Evolutionary conservation across 2,888 invertebrate genomes (phyloP).

Genomic region (Chorisops tibialis): DNA sequence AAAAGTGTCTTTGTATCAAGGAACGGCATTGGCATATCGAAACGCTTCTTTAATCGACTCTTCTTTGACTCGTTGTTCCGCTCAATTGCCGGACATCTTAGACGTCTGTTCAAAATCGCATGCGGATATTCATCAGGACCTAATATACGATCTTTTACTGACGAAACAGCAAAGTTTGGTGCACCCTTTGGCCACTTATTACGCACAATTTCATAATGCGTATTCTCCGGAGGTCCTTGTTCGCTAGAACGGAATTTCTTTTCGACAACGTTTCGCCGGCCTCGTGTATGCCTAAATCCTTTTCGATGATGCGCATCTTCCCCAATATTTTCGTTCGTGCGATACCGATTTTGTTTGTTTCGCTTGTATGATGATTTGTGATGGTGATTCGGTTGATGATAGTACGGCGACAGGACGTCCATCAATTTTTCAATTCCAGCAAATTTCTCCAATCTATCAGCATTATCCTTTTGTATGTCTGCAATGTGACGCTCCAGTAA

Average conservation of each 20-base stretch:
- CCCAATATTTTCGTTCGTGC: neutral
- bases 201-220: neutral
- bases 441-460: conserved; percentile 21
- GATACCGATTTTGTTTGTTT: neutral
- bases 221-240: neutral
- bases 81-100: neutral
- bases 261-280: neutral
- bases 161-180: neutral
- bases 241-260: neutral
- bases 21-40: neutral
- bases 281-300: no score
- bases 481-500: conserved; percentile 3
- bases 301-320: no score
- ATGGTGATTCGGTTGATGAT: neutral
- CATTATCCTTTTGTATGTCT: conserved; percentile 7
- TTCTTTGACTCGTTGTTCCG: neutral
- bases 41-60: conserved; percentile 2
- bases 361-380: neutral
- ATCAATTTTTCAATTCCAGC: conserved; percentile 28
- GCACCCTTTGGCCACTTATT: neutral
- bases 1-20: conserved; percentile 16
- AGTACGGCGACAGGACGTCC: conserved; percentile 19
- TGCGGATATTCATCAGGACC: neutral
- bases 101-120: neutral
- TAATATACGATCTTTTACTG: neutral